Conservation (phyloP, 2,888 invertebrate species). For the Drosophila infuscata region DNA sequence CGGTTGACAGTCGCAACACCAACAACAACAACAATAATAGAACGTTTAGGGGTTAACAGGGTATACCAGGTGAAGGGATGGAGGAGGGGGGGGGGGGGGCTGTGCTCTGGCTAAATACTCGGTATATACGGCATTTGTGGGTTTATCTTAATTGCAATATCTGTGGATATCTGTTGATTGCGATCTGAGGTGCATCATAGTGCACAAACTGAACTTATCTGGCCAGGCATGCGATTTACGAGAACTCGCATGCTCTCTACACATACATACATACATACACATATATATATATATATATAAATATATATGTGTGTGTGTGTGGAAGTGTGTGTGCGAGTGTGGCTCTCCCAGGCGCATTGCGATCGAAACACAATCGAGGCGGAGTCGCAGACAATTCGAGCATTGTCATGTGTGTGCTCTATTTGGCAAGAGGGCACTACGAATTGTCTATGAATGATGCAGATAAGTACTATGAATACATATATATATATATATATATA, state of each 20-base stretch:
- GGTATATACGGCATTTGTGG: slow-evolving; percentile 54
- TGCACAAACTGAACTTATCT: slow-evolving; percentile 74
- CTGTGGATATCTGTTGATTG: slow-evolving; percentile 71
- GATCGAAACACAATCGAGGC: slow-evolving; percentile 62
- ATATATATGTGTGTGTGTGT: slow-evolving; percentile 11
- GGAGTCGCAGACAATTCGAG: slow-evolving; percentile 60
- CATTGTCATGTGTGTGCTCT: slow-evolving; percentile 59
- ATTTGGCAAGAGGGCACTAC: slow-evolving; percentile 1
- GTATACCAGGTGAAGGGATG: not conserved
- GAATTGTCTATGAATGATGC: not conserved
- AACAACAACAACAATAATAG: slow-evolving; percentile 26
- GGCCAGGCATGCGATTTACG: slow-evolving; percentile 55
- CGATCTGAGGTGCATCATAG: slow-evolving; percentile 74
- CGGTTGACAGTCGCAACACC: slow-evolving; percentile 42
- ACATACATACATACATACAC: not conserved
- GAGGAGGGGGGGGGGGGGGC: not conserved
- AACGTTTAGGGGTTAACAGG: slow-evolving; percentile 52
- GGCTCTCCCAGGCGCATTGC: slow-evolving; percentile 60
- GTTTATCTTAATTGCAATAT: slow-evolving; percentile 80
- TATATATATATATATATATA: not conserved
- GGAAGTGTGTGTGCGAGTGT: slow-evolving; percentile 19
- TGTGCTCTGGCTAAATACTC: slow-evolving; percentile 48
- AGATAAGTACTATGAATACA: not conserved
- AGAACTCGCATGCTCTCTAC: slow-evolving; percentile 4
- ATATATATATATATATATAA: not conserved